Percentiles rank a stretch among this genome's conserved stretches.
phyloP scores from a whole-genome alignment of 2,888 invertebrate genomes.

The Eledona agricola region DNA sequence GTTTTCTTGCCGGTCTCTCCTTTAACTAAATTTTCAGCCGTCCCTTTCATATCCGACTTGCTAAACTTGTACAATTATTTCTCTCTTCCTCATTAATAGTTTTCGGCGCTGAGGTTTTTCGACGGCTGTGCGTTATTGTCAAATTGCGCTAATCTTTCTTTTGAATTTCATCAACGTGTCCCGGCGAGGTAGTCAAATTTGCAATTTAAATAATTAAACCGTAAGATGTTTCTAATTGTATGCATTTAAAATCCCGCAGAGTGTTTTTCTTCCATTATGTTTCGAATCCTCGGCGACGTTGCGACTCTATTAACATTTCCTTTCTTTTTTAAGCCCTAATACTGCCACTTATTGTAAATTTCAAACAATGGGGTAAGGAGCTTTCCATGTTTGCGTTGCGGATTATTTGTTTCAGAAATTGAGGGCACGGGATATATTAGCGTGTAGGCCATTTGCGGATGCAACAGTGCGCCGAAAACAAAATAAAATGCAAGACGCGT shows the following conservation, averaged over 20 bases:
- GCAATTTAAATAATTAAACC: conserved; percentile 48
- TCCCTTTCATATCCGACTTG: conserved; percentile 19
- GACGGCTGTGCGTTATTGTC: too few species aligned
- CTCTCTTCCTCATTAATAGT: conserved; percentile 13
- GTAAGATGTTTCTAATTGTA: conserved; percentile 44
- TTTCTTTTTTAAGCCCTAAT: conserved; percentile 32
- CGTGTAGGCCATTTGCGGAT: conserved; percentile 1
- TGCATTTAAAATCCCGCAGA: conserved; percentile 44
- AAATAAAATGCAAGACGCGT: conserved; percentile 29
- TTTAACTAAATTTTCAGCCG: conserved; percentile 27
- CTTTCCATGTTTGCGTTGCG: conserved; percentile 15
- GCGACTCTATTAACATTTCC: conserved; percentile 40
- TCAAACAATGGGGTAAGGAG: conserved; percentile 32
- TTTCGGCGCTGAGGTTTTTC: conserved; percentile 5
- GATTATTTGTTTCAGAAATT: not conserved
- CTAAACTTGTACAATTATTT: conserved; percentile 19
- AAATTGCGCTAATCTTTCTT: conserved; percentile 36
- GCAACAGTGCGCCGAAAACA: conserved; percentile 18
- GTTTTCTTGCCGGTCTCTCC: conserved; percentile 25
- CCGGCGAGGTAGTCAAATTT: conserved; percentile 43
- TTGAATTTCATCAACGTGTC: too few species aligned
- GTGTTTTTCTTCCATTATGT: conserved; percentile 46
- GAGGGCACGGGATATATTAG: too few species aligned
- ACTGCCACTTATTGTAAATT: conserved; percentile 41
- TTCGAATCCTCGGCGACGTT: conserved; percentile 38